Evolutionary conservation across 37 sponge, comb jelly and placozoan genomes (phyloP).

Genomic region (Beroe forskalii): DNA sequence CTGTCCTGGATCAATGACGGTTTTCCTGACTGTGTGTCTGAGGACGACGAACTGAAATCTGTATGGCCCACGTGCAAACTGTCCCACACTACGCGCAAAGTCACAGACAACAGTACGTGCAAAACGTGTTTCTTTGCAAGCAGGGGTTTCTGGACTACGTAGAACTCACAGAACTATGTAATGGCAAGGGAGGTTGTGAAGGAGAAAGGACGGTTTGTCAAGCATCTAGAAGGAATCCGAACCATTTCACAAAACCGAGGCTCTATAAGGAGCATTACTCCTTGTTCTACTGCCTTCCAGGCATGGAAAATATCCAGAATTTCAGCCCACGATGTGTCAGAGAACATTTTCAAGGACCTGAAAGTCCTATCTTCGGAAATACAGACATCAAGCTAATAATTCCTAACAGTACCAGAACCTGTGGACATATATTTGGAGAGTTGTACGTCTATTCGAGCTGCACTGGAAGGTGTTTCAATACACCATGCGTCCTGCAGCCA

Average conservation of each 20-base stretch:
- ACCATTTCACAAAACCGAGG: not conserved
- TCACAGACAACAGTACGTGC: not conserved
- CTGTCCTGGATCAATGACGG: not conserved
- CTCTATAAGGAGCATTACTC: not conserved
- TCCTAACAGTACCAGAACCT: too few species aligned
- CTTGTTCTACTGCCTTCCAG: not conserved
- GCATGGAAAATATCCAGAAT: not conserved
- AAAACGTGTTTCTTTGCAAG: not conserved
- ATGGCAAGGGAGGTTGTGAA: not conserved
- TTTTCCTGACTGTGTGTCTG: not conserved
- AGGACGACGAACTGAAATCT: not conserved
- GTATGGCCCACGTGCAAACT: not conserved
- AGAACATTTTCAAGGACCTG: too few species aligned
- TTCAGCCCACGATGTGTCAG: not conserved
- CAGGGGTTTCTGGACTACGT: not conserved
- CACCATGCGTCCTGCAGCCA: too few species aligned
- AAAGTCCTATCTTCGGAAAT: too few species aligned
- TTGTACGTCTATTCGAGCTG: too few species aligned
- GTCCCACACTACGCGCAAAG: not conserved
- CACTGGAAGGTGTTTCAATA: too few species aligned
- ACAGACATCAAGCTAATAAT: too few species aligned
- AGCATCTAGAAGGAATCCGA: not conserved
- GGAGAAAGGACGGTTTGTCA: not conserved
- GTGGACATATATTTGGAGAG: too few species aligned
- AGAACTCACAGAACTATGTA: not conserved